Conservation (phyloP, 2,113 vertebrate genomes). For the Numida meleagris region DNA sequence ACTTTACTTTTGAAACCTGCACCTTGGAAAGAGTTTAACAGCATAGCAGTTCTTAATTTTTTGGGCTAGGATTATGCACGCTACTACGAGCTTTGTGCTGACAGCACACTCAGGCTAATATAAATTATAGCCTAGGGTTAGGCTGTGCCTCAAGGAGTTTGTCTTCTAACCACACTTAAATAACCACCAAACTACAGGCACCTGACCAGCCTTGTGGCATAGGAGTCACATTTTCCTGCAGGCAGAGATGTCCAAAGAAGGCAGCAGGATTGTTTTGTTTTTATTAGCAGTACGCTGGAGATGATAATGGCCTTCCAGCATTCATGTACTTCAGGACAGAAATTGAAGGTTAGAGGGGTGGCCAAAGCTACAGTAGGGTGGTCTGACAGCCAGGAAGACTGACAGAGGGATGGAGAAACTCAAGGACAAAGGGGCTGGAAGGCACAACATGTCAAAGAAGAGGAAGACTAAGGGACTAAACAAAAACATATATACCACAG, state of each 20-base stretch:
- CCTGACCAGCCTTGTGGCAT: neutral
- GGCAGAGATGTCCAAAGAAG: neutral
- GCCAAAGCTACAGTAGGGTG: rapidly evolving
- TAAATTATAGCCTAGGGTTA: neutral
- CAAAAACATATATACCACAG: neutral
- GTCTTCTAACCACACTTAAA: neutral
- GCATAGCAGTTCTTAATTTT: neutral
- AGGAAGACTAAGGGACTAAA: rapidly evolving
- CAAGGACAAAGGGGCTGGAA: neutral
- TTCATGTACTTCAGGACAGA: neutral
- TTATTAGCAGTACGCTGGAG: neutral
- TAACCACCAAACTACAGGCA: neutral
- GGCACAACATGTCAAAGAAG: rapidly evolving
- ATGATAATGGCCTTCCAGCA: neutral
- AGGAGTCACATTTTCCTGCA: neutral
- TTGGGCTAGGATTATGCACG: neutral
- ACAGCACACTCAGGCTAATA: neutral
- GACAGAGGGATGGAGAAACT: neutral
- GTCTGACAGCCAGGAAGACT: neutral
- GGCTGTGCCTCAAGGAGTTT: neutral
- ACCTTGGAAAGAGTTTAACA: neutral
- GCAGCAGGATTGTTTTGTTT: neutral
- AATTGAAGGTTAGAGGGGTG: rapidly evolving
- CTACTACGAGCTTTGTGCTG: neutral
- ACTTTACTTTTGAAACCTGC: neutral